phyloP scores from a whole-genome alignment of 2,113 vertebrate genomes.

The Phyllopteryx taeniolatus region DNA sequence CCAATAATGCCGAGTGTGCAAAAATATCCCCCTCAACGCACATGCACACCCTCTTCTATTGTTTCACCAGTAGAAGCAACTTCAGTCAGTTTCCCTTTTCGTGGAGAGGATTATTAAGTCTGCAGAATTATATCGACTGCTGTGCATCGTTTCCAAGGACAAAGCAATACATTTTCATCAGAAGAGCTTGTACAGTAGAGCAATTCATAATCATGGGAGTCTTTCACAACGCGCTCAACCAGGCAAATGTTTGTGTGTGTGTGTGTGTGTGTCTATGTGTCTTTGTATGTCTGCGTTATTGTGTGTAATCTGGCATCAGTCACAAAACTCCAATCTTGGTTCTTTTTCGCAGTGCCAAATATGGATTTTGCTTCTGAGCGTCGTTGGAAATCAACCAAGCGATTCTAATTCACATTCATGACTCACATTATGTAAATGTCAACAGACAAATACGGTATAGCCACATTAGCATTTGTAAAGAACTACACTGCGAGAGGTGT shows the following conservation, averaged over 20 bases:
- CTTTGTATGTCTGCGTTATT: not conserved
- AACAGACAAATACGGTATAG: constrained; percentile 42
- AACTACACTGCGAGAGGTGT: constrained; percentile 34
- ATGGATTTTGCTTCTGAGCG: constrained; percentile 54
- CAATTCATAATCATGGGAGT: constrained; percentile 49
- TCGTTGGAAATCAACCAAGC: constrained; percentile 59
- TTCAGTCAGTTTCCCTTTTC: constrained; percentile 37
- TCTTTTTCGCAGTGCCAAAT: constrained; percentile 42
- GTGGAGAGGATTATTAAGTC: constrained; percentile 44
- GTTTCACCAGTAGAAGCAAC: constrained; percentile 57
- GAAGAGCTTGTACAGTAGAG: constrained; percentile 43
- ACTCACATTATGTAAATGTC: constrained; percentile 63
- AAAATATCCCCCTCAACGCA: constrained; percentile 32
- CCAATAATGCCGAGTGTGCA: constrained; percentile 68
- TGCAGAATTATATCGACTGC: constrained; percentile 57
- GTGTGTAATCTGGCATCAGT: constrained; percentile 27
- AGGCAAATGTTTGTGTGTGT: constrained; percentile 11
- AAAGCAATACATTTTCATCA: constrained; percentile 57
- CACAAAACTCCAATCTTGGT: constrained; percentile 30
- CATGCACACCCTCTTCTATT: constrained; percentile 40
- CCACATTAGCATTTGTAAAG: constrained; percentile 63
- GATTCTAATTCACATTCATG: constrained; percentile 53
- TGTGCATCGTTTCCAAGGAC: constrained; percentile 59
- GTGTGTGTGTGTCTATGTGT: not conserved
- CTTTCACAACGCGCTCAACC: constrained; percentile 38